Evolutionary conservation across 2,888 invertebrate genomes (phyloP).

Genomic region (Hartigia nigra): DNA sequence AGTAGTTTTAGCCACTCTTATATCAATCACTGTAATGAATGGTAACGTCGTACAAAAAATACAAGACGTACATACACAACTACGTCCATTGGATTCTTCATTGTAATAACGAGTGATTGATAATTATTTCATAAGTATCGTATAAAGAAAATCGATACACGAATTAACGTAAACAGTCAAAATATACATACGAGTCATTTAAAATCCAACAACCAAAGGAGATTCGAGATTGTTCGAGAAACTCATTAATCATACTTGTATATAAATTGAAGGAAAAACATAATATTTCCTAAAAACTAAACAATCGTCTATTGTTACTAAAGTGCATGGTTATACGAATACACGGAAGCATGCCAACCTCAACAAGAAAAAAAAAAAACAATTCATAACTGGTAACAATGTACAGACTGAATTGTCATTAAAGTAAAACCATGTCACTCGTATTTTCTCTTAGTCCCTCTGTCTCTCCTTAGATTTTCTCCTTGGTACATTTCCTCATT

Average conservation of each 20-base stretch:
- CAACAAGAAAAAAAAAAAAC: background rate
- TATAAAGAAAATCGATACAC: background rate
- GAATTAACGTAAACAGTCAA: background rate
- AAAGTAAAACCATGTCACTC: conserved; percentile 1
- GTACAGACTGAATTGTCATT: background rate
- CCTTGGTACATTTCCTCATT: conserved; percentile 20
- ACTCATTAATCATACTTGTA: conserved; percentile 14
- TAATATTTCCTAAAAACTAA: background rate
- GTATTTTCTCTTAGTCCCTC: background rate
- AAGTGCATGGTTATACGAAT: background rate
- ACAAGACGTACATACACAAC: background rate
- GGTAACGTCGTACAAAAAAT: background rate
- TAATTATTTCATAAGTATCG: background rate
- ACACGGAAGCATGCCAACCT: background rate
- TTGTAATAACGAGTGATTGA: background rate
- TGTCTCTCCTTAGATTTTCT: conserved; percentile 12
- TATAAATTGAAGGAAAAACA: conserved; percentile 8
- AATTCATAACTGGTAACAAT: conserved; percentile 1
- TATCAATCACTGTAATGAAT: background rate
- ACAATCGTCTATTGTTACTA: background rate
- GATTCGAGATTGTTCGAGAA: background rate
- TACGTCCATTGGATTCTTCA: background rate
- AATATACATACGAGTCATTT: background rate
- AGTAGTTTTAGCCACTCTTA: background rate
- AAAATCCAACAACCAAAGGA: background rate